phyloP scores from a whole-genome alignment of 2,113 vertebrate genomes.

The Corythornis cristatus region DNA sequence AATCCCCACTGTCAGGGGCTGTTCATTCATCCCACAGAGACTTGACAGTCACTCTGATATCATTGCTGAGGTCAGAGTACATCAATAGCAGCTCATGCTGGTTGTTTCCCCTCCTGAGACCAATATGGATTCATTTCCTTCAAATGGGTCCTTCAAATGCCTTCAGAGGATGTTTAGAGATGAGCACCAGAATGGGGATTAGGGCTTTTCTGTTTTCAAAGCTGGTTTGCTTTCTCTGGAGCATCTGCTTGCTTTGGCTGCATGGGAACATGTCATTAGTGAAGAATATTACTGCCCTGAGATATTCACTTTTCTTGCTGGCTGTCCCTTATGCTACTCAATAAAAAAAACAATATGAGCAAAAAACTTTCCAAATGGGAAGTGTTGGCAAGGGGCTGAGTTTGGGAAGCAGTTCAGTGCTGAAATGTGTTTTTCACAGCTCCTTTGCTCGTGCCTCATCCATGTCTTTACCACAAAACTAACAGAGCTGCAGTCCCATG shows the following conservation, averaged over 20 bases:
- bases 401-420: neutral
- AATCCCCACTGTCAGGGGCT: neutral
- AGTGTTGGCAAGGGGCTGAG: neutral
- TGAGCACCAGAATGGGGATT: neutral
- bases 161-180: constrained; percentile 16
- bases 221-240: neutral
- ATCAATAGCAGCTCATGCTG: neutral
- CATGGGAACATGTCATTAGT: neutral
- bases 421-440: neutral
- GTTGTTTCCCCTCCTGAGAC: neutral
- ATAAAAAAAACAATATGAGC: neutral
- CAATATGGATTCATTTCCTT: constrained; percentile 7
- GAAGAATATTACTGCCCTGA: neutral
- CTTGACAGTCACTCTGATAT: neutral
- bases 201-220: neutral
- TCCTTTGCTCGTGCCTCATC: neutral
- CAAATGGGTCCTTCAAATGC: constrained; percentile 35
- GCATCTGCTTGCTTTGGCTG: neutral
- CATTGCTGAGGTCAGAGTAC: constrained; percentile 23
- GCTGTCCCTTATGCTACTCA: neutral
- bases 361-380: neutral
- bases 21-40: neutral
- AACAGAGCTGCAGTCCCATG: neutral
- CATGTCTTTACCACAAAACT: neutral
- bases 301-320: neutral